Evolutionary conservation across 2,797 vertebrate genomes (phyloP).

Genomic region (Acipenser oxyrinchus): DNA sequence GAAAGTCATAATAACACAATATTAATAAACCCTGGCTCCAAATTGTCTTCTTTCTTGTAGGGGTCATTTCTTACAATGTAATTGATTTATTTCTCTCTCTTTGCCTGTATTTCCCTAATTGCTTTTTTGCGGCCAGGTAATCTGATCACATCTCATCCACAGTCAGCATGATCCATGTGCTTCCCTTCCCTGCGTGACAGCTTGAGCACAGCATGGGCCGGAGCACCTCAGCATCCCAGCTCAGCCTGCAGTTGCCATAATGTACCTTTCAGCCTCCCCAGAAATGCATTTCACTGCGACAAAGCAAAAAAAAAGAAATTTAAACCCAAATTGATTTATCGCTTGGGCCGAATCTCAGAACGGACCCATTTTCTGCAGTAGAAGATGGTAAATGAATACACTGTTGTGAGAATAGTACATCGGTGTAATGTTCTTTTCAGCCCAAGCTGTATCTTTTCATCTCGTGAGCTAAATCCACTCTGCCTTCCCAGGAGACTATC

Average conservation of each 20-base stretch:
- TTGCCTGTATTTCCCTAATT: too few species aligned
- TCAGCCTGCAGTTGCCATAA: not conserved
- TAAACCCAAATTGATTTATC: not conserved
- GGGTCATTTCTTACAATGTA: too few species aligned
- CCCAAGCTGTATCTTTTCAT: not conserved
- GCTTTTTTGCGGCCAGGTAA: not conserved
- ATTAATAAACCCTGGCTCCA: too few species aligned
- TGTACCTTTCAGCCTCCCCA: not conserved
- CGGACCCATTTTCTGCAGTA: too few species aligned
- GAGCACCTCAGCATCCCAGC: not conserved
- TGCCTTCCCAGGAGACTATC: not conserved
- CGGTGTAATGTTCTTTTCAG: too few species aligned
- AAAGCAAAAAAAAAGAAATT: constrained; percentile 2
- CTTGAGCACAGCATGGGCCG: not conserved
- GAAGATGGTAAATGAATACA: too few species aligned
- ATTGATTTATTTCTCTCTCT: too few species aligned
- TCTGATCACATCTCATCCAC: not conserved
- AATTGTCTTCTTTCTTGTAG: too few species aligned
- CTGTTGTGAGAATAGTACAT: too few species aligned
- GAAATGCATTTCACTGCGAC: not conserved
- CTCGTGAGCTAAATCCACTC: not conserved
- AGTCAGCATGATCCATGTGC: not conserved
- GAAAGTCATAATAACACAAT: too few species aligned
- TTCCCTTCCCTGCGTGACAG: not conserved
- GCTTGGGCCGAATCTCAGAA: not conserved